phyloP scores from a whole-genome alignment of 2,797 vertebrate genomes.

The Sandelia bainsii region DNA sequence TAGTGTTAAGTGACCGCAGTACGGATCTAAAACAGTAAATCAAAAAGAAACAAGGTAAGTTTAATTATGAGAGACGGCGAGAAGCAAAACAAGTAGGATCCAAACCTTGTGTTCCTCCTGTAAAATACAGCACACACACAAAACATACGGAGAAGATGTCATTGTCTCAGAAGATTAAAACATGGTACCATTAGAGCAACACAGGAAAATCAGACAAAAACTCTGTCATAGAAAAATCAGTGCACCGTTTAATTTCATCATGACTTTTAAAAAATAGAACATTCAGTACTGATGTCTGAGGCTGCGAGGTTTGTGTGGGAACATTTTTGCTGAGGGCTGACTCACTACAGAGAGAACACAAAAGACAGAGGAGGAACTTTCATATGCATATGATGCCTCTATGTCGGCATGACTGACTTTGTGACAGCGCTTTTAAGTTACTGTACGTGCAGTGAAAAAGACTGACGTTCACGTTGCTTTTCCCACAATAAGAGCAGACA shows the following conservation, averaged over 20 bases:
- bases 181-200: not conserved
- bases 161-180: constrained; percentile 31
- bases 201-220: not conserved
- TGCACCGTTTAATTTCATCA: not conserved
- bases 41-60: constrained; percentile 18
- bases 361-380: constrained; percentile 29
- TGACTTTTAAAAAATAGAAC: not conserved
- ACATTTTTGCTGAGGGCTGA: constrained; percentile 29
- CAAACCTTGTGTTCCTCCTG: constrained; percentile 98
- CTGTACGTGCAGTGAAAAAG: not conserved
- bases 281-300: constrained; percentile 12
- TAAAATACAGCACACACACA: constrained; percentile 82
- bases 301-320: constrained; percentile 40
- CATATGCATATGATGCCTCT: constrained; percentile 10
- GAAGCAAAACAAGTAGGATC: constrained; percentile 64
- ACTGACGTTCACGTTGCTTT: not conserved
- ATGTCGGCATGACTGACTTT: not conserved
- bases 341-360: constrained; percentile 25
- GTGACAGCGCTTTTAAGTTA: not conserved
- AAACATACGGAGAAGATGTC: constrained; percentile 66
- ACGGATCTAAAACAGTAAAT: constrained; percentile 13
- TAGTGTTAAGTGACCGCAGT: constrained; percentile 25
- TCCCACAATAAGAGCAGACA: no score
- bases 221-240: not conserved
- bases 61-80: constrained; percentile 56